Evolutionary conservation across 2,113 vertebrate species (phyloP), one percentile per base, ranked within the genome.

Genomic region (Xiphophorus couchianus): DNA sequence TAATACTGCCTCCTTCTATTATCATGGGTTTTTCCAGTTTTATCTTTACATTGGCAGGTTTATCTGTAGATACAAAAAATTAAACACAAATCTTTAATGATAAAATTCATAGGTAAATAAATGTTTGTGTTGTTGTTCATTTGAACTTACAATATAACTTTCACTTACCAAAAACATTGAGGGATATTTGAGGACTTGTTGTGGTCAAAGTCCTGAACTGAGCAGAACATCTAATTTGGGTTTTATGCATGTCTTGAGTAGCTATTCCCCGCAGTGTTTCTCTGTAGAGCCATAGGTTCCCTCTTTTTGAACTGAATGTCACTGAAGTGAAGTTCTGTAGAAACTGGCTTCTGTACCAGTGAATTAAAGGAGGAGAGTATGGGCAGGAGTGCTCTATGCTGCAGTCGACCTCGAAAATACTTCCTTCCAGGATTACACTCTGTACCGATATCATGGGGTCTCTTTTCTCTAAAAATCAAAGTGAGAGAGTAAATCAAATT

Each of bases 151-250:
- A 48, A 5, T 17, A 0, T 48, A 5, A 62, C 29, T 5, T 64
- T 71, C 30, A 75, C 84, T 90, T 51, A 91, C 88, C 87, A 61
- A 19, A 86, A 76, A 92, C 30, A 9, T 66, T 65, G 6, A 89
- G 30, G 10, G 10, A 37, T 10, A 62, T 44, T 70, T 69, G 2
- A 17, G 44, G 44, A 48, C 44, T 48, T 1, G 14, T 48, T 30
- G 11, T 30, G 12, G 9, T 48, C 10, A 77, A 68, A 15, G 39
- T 12, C 27, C 5, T n/a, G 54, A 81, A 87, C 37, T 27, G 1
- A 7, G 71, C 84, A 1, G 31, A 80, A n/a, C 89, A 91, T 1
- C 4, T 39, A 2, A 90, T 66, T 33, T 9, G 29, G 39, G n/a
- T 77, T 3, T 67, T 54, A 4, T 90, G 71, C 30, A 90, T 66